Base-by-base conservation (phyloP, 2,797 vertebrate species). In the Dendrocincla tyrannina region DNA sequence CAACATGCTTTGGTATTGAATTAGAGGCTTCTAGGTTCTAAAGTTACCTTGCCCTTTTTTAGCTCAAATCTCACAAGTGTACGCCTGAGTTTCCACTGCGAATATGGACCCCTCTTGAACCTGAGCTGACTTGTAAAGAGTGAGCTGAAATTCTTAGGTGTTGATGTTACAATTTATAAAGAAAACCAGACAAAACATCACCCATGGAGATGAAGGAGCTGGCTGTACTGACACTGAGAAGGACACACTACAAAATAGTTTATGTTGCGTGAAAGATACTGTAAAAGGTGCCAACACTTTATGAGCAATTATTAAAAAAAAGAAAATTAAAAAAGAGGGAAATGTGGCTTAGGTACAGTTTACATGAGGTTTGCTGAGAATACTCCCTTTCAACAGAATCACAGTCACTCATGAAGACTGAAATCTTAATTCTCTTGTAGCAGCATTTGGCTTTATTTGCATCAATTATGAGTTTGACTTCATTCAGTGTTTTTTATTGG, bases 381-480 rank as follows among this genome's bases (percentile, higher is more conserved):
- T 83, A 78, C 53, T 88, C 5, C 13, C 11, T 80, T 69, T 80
- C 68, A 74, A 46, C 25, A 81, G 46, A 75, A 39, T 24, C 80
- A n/a, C 59, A 67, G 44, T 74, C 24, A 77, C 64, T 46, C 49
- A 59, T 77, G 88, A 91, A n/a, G 39, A 74, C 24, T 64, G 56
- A 89, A 88, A 78, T 73, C 24, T 92, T 80, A 49, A 46, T 82
- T 83, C 52, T 83, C 89, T 93, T 83, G 76, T 58, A 87, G 66
- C 53, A 78, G 39, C 30, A 68, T 81, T 95, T 93, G 89, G 63
- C 69, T 95, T 93, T 88, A 84, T 95, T 94, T 95, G 66, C 76
- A 94, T 66, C 68, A 89, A 32, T 78, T 91, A 88, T 84, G 42
- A 93, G 72, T 46, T 25, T 33, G 22, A 46, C 60, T 85, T 92